phyloP scores from a whole-genome alignment of 2,113 vertebrate species.

The Coryphaenoides rupestris region DNA sequence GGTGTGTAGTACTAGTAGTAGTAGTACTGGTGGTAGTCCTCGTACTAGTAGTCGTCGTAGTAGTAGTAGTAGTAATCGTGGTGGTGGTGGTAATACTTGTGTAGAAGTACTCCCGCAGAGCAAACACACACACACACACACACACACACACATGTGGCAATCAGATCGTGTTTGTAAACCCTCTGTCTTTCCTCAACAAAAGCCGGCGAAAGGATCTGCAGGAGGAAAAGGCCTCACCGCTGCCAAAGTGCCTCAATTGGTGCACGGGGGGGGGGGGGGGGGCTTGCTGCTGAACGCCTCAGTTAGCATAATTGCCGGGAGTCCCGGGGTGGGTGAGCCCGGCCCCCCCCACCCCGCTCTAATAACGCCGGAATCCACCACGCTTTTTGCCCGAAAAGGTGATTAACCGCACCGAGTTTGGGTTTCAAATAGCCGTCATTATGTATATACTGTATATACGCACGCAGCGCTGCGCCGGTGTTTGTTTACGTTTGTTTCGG shows the following conservation, averaged over 20 bases:
- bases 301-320: slow-evolving; percentile 81
- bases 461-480: too few species aligned
- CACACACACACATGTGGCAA: slow-evolving; percentile 55
- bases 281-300: slow-evolving; percentile 75
- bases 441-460: too few species aligned
- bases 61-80: not conserved
- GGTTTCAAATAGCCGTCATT: slow-evolving; percentile 75
- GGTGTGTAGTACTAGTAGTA: too few species aligned
- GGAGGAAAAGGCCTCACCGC: slow-evolving; percentile 85
- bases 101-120: too few species aligned
- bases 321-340: slow-evolving; percentile 72
- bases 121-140: not conserved
- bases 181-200: slow-evolving; percentile 85
- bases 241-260: slow-evolving; percentile 85
- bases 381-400: slow-evolving; percentile 73
- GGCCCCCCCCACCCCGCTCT: slow-evolving; percentile 71
- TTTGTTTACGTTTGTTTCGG: slow-evolving; percentile 71
- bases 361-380: slow-evolving; percentile 77
- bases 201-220: slow-evolving; percentile 75
- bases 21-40: too few species aligned
- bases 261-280: too few species aligned
- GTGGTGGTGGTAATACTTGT: not conserved
- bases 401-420: slow-evolving; percentile 76
- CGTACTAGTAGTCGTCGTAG: not conserved
- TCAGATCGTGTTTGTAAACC: slow-evolving; percentile 85